phyloP scores from a whole-genome alignment of 2,888 invertebrate genomes.

The Falcaria lacertinaria region DNA sequence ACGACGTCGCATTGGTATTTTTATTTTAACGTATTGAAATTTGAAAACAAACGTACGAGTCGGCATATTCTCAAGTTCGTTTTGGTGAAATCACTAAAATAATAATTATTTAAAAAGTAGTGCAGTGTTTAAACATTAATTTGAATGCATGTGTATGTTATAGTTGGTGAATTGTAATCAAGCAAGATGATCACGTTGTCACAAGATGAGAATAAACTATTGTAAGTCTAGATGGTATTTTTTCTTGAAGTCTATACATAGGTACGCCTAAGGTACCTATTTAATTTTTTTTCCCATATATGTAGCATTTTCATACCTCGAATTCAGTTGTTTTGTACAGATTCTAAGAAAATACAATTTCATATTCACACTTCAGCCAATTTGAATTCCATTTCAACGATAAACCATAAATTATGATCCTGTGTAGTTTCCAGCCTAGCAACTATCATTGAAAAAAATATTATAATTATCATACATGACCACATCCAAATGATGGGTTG shows the following conservation, averaged over 20 bases:
- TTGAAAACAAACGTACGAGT: slow-evolving; percentile 34
- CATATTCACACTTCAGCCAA: too few relatives aligned
- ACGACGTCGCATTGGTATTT: slow-evolving; percentile 20
- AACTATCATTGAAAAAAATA: too few relatives aligned
- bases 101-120: neutral
- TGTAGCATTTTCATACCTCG: too few relatives aligned
- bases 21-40: slow-evolving; percentile 41
- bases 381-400: too few relatives aligned
- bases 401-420: too few relatives aligned
- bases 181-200: slow-evolving; percentile 44
- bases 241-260: neutral
- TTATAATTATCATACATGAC: too few relatives aligned
- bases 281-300: too few relatives aligned
- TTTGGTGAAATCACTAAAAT: slow-evolving; percentile 3
- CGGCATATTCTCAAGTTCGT: slow-evolving; percentile 9
- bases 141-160: slow-evolving; percentile 15
- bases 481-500: too few relatives aligned
- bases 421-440: too few relatives aligned
- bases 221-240: slow-evolving; percentile 46
- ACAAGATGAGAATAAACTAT: slow-evolving; percentile 54
- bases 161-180: slow-evolving; percentile 13
- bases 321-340: too few relatives aligned
- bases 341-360: too few relatives aligned
- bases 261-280: too few relatives aligned
- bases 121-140: slow-evolving; percentile 4